These are phyloP conservation scores for Anguilla obscura DNA, from an alignment of 2,797 vertebrate species.

Conservation along the genomic window DNA sequence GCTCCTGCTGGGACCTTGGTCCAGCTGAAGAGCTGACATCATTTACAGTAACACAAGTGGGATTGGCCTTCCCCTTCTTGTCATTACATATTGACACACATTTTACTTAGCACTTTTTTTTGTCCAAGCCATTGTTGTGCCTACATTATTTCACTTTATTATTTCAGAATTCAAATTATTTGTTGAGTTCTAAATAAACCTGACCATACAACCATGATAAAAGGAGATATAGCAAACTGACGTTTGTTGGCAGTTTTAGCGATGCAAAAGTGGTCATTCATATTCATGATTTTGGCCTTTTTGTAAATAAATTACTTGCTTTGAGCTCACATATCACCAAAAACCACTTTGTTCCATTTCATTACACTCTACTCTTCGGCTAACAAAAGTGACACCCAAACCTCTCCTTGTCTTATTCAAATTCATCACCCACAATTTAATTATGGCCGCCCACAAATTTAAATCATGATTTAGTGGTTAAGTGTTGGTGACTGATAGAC, in stretches of 20 bases:
- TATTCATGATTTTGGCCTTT: conserved; percentile 28
- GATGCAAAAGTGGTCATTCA: conserved; percentile 22
- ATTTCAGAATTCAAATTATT: too few relatives aligned
- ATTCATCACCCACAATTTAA: neutral
- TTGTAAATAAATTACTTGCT: conserved; percentile 44
- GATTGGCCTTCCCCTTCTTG: too few relatives aligned
- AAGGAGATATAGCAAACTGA: conserved; percentile 31
- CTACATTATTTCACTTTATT: too few relatives aligned
- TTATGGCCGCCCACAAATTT: neutral
- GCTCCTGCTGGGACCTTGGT: too few relatives aligned
- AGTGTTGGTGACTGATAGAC: neutral
- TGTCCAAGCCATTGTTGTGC: too few relatives aligned
- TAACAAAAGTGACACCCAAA: conserved; percentile 19
- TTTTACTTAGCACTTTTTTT: too few relatives aligned
- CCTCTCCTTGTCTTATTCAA: conserved; percentile 4
- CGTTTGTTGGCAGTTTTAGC: conserved; percentile 18
- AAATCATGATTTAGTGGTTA: conserved; percentile 24
- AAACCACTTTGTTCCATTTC: conserved; percentile 7
- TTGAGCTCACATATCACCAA: conserved; percentile 25
- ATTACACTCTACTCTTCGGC: conserved; percentile 23
- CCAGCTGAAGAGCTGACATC: too few relatives aligned
- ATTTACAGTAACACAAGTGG: too few relatives aligned
- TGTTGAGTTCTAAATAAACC: too few relatives aligned
- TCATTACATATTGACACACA: too few relatives aligned
- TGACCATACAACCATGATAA: conserved; percentile 33